A percentile compares a stretch with the other conserved stretches of the same genome.
Evolutionary conservation across 2,797 vertebrate genomes (phyloP).

Genomic region (Phyllotis vaccarum): DNA sequence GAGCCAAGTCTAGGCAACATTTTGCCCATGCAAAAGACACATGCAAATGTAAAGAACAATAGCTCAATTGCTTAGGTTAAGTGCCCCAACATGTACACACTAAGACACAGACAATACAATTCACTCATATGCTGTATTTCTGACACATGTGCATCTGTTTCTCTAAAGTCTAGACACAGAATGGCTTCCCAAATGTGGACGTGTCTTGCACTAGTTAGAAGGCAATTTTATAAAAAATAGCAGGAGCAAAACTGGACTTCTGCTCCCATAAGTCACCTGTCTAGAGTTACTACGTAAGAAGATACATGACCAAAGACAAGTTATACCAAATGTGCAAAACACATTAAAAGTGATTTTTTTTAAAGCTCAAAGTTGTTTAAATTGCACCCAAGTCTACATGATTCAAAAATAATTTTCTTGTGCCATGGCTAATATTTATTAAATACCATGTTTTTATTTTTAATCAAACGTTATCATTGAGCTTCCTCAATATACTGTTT

Average conservation of each 20-base stretch:
- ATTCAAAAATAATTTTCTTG: slow-evolving; percentile 98
- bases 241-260: slow-evolving; percentile 94
- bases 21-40: slow-evolving; percentile 99
- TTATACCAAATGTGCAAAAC: slow-evolving; percentile 99
- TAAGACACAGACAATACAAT: slow-evolving; percentile 94
- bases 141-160: slow-evolving; percentile 95
- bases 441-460: slow-evolving; percentile 92
- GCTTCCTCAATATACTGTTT: slow-evolving; percentile 83
- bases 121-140: slow-evolving; percentile 94
- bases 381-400: slow-evolving; percentile 97
- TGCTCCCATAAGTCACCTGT: slow-evolving; percentile 97
- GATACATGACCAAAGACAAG: slow-evolving; percentile 97
- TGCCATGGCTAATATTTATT: slow-evolving; percentile 97
- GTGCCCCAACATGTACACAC: slow-evolving; percentile 97
- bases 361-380: slow-evolving; percentile 99
- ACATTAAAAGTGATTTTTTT: slow-evolving; percentile 98
- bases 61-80: slow-evolving; percentile 91
- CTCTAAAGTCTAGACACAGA: slow-evolving; percentile 96
- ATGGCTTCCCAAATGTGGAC: slow-evolving; percentile 99
- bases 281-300: slow-evolving; percentile 97
- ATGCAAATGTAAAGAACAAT: slow-evolving; percentile 98
- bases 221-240: slow-evolving; percentile 99
- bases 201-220: slow-evolving; percentile 99
- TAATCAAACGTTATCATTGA: slow-evolving; percentile 83
- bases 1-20: slow-evolving; percentile 97